Base-by-base conservation (phyloP, 2,797 vertebrate genomes). In the Loris lydekkerianus region DNA sequence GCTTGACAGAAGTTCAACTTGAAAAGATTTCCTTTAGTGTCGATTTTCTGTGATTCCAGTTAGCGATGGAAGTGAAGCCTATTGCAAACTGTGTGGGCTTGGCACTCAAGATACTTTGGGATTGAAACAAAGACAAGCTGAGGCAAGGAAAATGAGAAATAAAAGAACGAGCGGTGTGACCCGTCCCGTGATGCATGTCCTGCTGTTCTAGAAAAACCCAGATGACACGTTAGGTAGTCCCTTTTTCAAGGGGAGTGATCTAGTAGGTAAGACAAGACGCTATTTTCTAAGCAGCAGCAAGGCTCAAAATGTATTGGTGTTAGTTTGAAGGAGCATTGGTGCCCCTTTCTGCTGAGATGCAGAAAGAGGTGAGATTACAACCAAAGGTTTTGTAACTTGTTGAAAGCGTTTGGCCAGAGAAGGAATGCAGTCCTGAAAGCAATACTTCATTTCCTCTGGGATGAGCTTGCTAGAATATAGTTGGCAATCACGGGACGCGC, bases 1-100 rank as follows among this genome's bases (percentile, higher is more conserved):
- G 88, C 80, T 89, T 93, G 86, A 97, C 86, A 97, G 91, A 96
- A 89, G 80, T 86, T 95, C 93, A 93, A 94, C 95, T 95, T 96
- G 83, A 96, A 96, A 96, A 95, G 72, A 10, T 93, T 96, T 97
- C 76, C 46, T 93, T 96, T 49, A 43, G 13, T 80, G 58, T 95
- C 37, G 46, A 81, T 95, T 91, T 89, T 97, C 76, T 96, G 92
- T 80, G 29, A 93, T 96, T 94, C 63, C 67, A 95, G 40, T 73
- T 78, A 93, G 80, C 49, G 53, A 86, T 75, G 87, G 76, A 96
- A 86, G 53, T 72, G 58, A 81, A 67, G 27, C 58, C 43, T 95
- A 46, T 67, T 65, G 83, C 25, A 91, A 46, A 49, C 84, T 93
- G 70, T 92, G 94, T 70, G 67, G 78, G 86, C 65, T 75, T 86